phyloP scores from a whole-genome alignment of 2,797 vertebrate genomes.

The Tympanoctomys barrerae region DNA sequence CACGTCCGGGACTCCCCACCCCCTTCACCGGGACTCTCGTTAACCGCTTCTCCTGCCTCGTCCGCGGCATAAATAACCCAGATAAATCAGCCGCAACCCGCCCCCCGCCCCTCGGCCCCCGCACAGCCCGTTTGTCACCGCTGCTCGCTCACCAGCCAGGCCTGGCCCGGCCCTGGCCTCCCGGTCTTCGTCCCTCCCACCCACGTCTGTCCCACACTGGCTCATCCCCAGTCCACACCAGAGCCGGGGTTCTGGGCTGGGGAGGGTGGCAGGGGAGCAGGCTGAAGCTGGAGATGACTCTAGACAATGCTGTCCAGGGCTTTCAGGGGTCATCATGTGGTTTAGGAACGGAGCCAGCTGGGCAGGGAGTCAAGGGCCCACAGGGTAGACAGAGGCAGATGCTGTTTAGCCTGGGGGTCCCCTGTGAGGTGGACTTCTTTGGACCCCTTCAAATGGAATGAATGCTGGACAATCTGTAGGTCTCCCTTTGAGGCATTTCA shows the following conservation, averaged over 20 bases:
- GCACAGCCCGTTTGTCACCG: conserved; percentile 82
- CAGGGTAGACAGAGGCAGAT: background rate
- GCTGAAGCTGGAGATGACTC: background rate
- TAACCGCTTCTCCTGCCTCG: conserved; percentile 84
- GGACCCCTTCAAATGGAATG: background rate
- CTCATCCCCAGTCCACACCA: background rate
- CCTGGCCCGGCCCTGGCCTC: conserved; percentile 39
- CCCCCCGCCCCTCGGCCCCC: conserved; percentile 82
- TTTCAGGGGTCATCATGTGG: background rate
- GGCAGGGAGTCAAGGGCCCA: background rate
- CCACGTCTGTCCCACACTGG: conserved; percentile 61
- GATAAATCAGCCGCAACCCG: conserved; percentile 86
- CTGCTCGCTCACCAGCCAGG: conserved; percentile 74
- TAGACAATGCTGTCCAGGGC: conserved; percentile 26
- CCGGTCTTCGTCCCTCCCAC: conserved; percentile 60
- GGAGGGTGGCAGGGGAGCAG: background rate
- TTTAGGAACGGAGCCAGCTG: background rate
- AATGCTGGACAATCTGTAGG: background rate
- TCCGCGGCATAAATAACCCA: conserved; percentile 85
- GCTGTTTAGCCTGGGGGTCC: background rate
- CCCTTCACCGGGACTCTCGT: conserved; percentile 81
- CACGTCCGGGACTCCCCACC: conserved; percentile 79
- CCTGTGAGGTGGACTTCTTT: background rate
- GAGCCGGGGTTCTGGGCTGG: background rate
- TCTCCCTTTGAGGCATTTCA: conserved; percentile 47